These are phyloP conservation scores for Spea bombifrons DNA, from an alignment of 2,113 vertebrate genomes.

Conservation along the genomic window DNA sequence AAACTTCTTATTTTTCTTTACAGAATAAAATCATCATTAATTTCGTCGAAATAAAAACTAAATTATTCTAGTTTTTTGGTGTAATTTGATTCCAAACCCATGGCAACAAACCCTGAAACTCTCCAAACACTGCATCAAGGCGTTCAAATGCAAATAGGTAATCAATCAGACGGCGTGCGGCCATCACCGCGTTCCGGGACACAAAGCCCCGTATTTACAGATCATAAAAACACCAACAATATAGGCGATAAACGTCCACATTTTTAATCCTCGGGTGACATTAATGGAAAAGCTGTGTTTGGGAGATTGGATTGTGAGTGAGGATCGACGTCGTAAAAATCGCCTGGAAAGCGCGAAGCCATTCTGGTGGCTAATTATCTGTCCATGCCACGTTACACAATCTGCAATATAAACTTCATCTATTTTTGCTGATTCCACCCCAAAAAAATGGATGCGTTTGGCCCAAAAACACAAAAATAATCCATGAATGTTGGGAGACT, in stretches of 20 bases:
- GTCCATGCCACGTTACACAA: background rate
- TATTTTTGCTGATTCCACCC: slow-evolving; percentile 9
- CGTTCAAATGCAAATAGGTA: slow-evolving; percentile 18
- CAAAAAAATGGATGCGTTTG: slow-evolving; percentile 19
- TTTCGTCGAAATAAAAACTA: too few species aligned
- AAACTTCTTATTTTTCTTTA: too few species aligned
- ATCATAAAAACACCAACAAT: background rate
- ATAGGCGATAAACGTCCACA: background rate
- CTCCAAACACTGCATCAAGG: too few species aligned
- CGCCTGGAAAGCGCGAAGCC: background rate
- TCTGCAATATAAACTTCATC: background rate
- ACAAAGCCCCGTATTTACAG: slow-evolving; percentile 3
- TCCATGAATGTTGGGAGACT: too few species aligned
- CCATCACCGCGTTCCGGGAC: too few species aligned
- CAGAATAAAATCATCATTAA: too few species aligned
- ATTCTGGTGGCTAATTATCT: background rate
- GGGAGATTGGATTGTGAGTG: background rate
- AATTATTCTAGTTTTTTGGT: background rate
- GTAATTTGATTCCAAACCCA: background rate
- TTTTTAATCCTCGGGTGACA: slow-evolving; percentile 17
- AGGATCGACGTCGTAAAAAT: background rate
- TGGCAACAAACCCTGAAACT: background rate
- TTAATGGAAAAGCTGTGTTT: slow-evolving; percentile 15
- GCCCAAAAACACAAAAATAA: background rate
- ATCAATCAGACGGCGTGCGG: slow-evolving; percentile 2